phyloP scores from a whole-genome alignment of 2,113 vertebrate species.

The Urocolius indicus region DNA sequence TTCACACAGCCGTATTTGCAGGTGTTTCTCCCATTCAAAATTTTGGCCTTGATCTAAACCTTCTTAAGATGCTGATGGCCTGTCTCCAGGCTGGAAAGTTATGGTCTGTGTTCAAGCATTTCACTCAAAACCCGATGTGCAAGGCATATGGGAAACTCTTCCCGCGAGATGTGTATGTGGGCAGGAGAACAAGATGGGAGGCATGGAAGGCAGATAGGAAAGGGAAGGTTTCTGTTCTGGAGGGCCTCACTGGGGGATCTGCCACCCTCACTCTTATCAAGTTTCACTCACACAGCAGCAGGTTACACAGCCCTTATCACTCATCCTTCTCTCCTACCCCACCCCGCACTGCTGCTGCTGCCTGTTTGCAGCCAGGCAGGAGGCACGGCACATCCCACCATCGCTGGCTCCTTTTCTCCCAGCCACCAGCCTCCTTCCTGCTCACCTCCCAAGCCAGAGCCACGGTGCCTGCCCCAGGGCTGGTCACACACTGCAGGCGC shows the following conservation, averaged over 20 bases:
- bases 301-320: neutral
- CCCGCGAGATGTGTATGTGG: rapidly evolving
- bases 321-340: too few species aligned
- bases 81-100: neutral
- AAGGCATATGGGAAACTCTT: neutral
- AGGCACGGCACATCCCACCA: too few species aligned
- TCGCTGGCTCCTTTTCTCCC: neutral
- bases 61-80: neutral
- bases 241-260: neutral
- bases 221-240: neutral
- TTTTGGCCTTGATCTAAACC: neutral
- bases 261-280: neutral
- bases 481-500: neutral
- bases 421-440: neutral
- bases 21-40: neutral
- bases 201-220: rapidly evolving
- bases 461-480: neutral
- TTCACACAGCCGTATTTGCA: neutral
- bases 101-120: neutral
- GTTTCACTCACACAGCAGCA: neutral
- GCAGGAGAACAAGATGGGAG: neutral
- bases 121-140: neutral
- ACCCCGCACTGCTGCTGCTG: neutral
- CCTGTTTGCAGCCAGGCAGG: neutral
- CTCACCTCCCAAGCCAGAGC: neutral